phyloP scores from a whole-genome alignment of 2,888 invertebrate genomes.

The Trissolcus brochymenae region DNA sequence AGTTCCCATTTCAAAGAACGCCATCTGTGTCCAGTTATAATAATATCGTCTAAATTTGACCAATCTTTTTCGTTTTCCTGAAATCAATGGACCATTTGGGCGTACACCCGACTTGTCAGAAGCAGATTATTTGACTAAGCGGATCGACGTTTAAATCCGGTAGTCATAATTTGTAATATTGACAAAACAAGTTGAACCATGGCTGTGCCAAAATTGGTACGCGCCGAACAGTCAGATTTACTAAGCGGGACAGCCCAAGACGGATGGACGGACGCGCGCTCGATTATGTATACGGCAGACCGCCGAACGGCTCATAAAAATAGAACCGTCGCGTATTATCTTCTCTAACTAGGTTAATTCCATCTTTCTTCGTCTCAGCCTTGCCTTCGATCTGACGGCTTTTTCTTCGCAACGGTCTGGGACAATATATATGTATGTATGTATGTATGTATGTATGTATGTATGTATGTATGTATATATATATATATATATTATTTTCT shows the following conservation, averaged over 20 bases:
- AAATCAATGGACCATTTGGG: constrained; percentile 7
- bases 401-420: constrained; percentile 43
- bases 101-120: constrained; percentile 9
- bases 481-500: no score
- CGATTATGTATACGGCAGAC: constrained; percentile 58
- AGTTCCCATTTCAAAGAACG: constrained; percentile 3
- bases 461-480: constrained; percentile 58
- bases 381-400: constrained; percentile 33
- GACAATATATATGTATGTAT: constrained; percentile 57
- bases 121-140: constrained; percentile 16
- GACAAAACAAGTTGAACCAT: constrained; percentile 44
- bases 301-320: constrained; percentile 62
- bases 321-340: constrained; percentile 66
- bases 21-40: constrained; percentile 17
- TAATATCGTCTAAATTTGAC: constrained; percentile 8
- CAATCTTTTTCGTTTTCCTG: constrained; percentile 4
- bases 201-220: constrained; percentile 50
- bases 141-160: constrained; percentile 13
- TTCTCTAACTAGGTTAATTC: constrained; percentile 69
- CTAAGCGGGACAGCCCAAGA: constrained; percentile 59
- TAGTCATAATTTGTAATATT: constrained; percentile 49
- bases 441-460: constrained; percentile 59
- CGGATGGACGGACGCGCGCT: constrained; percentile 52
- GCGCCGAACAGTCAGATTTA: constrained; percentile 56
- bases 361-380: constrained; percentile 58